phyloP scores from a whole-genome alignment of 2,888 invertebrate genomes.

The Caenorhabditis virilis region DNA sequence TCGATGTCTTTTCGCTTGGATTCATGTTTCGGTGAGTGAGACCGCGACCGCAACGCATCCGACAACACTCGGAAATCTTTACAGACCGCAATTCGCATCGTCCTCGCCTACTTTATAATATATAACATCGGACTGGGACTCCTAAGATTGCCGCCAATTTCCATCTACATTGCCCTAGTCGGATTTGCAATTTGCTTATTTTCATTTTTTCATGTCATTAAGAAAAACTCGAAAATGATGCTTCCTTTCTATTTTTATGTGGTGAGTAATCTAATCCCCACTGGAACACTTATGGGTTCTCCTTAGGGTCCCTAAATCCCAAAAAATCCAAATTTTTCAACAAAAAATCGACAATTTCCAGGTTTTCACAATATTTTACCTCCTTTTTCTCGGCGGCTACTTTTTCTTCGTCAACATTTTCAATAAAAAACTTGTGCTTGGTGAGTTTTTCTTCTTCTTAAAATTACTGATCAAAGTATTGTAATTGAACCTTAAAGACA shows the following conservation, averaged over 20 bases:
- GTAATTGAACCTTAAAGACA: too few species aligned
- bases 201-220: conserved; percentile 21
- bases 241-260: conserved; percentile 38
- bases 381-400: conserved; percentile 48
- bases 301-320: too few species aligned
- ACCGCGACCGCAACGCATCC: background rate
- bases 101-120: conserved; percentile 33
- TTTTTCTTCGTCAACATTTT: conserved; percentile 48
- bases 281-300: too few species aligned
- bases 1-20: conserved; percentile 40
- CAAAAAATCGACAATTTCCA: too few species aligned
- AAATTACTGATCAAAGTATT: too few species aligned
- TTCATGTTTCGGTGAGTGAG: conserved; percentile 29
- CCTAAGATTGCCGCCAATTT: conserved; percentile 30
- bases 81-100: conserved; percentile 34
- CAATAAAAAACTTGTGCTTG: conserved; percentile 30
- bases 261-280: too few species aligned
- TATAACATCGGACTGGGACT: conserved; percentile 31
- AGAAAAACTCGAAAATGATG: conserved; percentile 23
- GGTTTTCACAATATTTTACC: conserved; percentile 43
- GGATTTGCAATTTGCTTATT: conserved; percentile 22
- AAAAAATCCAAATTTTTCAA: too few species aligned
- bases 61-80: conserved; percentile 5
- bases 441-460: too few species aligned
- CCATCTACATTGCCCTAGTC: conserved; percentile 31